Percentiles rank a stretch among this genome's conserved stretches.
These are phyloP conservation scores for Cynodonichthys magdalenae DNA, from an alignment of 2,797 vertebrate genomes.

Conservation along the genomic window DNA sequence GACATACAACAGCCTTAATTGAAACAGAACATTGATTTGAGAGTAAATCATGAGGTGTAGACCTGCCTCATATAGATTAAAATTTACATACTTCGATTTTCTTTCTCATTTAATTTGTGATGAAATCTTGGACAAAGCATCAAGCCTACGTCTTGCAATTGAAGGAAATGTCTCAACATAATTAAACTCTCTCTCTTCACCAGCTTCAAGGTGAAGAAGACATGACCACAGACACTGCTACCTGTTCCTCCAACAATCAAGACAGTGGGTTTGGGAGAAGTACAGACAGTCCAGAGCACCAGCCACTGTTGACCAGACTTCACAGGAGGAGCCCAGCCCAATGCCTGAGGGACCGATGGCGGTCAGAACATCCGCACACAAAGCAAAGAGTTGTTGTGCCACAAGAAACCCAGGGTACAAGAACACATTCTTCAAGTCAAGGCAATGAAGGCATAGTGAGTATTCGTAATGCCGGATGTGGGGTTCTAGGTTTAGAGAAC, in stretches of 20 bases:
- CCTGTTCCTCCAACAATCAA: conserved; percentile 91
- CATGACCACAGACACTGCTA: conserved; percentile 90
- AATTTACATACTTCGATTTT: neutral
- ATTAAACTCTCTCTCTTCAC: conserved; percentile 1
- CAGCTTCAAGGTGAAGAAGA: conserved; percentile 87
- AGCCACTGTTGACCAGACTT: conserved; percentile 78
- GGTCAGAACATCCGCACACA: conserved; percentile 68
- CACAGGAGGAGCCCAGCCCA: conserved; percentile 70
- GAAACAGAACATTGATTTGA: neutral
- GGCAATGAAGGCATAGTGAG: conserved; percentile 54
- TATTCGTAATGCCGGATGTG: conserved; percentile 64
- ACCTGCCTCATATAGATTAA: too few relatives aligned
- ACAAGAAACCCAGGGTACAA: conserved; percentile 48
- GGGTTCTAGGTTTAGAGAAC: conserved; percentile 78
- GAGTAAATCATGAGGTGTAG: too few relatives aligned
- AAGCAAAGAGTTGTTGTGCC: conserved; percentile 27
- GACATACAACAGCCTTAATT: neutral
- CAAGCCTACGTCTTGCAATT: neutral
- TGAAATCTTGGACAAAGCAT: neutral
- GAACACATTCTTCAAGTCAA: conserved; percentile 54
- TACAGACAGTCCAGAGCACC: conserved; percentile 90
- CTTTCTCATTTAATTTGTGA: neutral
- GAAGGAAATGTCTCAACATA: neutral
- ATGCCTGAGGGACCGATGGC: conserved; percentile 72
- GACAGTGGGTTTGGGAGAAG: conserved; percentile 91